Percentiles rank a stretch among this genome's conserved stretches.
phyloP scores from a whole-genome alignment of 2,113 vertebrate genomes.

The Rhynchomys soricoides region DNA sequence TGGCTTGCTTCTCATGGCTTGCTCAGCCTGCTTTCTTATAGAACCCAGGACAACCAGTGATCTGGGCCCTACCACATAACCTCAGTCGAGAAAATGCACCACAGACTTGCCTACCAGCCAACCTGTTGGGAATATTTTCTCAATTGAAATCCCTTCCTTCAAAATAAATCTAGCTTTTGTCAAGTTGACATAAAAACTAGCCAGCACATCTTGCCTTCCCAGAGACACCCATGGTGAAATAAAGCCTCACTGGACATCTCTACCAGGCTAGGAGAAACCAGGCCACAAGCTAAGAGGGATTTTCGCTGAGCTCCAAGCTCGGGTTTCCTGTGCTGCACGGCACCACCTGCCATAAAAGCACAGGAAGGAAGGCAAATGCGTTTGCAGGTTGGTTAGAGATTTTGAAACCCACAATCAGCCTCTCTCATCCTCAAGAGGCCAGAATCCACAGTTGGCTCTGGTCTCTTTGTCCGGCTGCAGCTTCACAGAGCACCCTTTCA shows the following conservation, averaged over 20 bases:
- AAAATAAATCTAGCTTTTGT: background rate
- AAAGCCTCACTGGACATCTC: background rate
- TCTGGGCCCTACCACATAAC: background rate
- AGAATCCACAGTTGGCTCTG: background rate
- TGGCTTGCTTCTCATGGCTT: background rate
- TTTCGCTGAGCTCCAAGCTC: background rate
- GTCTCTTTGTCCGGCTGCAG: background rate
- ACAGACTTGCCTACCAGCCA: background rate
- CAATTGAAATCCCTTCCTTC: background rate
- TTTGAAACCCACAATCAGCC: slow-evolving; percentile 41
- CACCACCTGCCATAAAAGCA: background rate
- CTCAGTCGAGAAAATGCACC: background rate
- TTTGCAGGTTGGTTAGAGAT: slow-evolving; percentile 69
- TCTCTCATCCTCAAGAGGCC: slow-evolving; percentile 52
- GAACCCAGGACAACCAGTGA: background rate
- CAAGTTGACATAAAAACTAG: background rate
- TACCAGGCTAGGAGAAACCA: background rate
- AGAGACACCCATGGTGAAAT: background rate
- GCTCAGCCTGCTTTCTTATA: background rate
- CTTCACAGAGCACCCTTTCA: slow-evolving; percentile 49
- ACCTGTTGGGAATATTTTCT: background rate
- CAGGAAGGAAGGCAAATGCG: slow-evolving; percentile 60
- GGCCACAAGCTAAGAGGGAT: background rate
- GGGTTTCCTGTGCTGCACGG: background rate
- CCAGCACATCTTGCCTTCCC: background rate